phyloP scores from a whole-genome alignment of 92 coral and sea anemone genomes.

The Plumapathes pennacea region DNA sequence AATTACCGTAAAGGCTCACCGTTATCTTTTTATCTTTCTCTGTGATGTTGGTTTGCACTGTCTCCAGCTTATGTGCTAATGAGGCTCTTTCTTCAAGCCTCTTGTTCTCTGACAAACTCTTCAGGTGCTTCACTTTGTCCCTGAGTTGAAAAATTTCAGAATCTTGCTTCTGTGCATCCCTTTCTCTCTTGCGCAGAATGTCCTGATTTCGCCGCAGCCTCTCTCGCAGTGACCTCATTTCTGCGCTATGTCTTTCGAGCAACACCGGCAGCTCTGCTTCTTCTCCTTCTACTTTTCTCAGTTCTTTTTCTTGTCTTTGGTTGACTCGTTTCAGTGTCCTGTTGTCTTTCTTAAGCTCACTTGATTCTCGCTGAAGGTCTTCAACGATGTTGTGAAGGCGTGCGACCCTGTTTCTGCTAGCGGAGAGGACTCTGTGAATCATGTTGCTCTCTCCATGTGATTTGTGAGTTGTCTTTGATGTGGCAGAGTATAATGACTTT shows the following conservation, averaged over 20 bases:
- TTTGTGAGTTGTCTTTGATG: constrained; percentile 37
- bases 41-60: constrained; percentile 45
- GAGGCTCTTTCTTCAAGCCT: constrained; percentile 82
- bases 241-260: constrained; percentile 87
- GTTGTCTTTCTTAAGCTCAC: constrained; percentile 70
- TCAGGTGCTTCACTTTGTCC: constrained; percentile 67
- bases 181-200: constrained; percentile 58
- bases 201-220: constrained; percentile 70
- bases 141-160: constrained; percentile 66
- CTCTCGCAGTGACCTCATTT: constrained; percentile 74
- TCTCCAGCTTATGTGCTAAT: constrained; percentile 65
- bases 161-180: constrained; percentile 69
- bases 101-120: constrained; percentile 58
- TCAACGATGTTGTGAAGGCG: constrained; percentile 78
- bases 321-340: constrained; percentile 72
- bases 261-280: constrained; percentile 80
- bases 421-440: constrained; percentile 88
- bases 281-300: constrained; percentile 67
- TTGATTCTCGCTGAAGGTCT: constrained; percentile 77
- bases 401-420: constrained; percentile 82
- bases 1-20: too few relatives aligned
- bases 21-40: constrained; percentile 68
- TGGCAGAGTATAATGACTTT: constrained; percentile 68
- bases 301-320: constrained; percentile 80
- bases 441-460: constrained; percentile 41